Base-by-base conservation (phyloP, 2,113 vertebrate genomes). In the Platichthys flesus region DNA sequence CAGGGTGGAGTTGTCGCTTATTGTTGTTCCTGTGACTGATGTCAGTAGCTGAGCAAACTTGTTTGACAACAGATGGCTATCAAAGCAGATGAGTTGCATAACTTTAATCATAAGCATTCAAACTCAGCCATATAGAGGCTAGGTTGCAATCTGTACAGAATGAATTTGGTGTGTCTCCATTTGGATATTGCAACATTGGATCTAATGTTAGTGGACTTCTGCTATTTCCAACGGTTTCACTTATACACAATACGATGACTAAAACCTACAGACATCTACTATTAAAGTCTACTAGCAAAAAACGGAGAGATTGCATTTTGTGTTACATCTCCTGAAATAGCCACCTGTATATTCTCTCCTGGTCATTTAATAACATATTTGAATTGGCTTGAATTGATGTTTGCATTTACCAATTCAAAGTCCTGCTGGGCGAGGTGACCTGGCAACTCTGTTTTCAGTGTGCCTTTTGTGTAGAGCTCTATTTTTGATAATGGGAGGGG, bases 381-480 rank as follows among this genome's bases (percentile, higher is more conserved):
- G 8, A 31, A 8, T 26, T 55, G n/a, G 4, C 0, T 0, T 55
- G 4, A 75, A 18, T 5, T 57, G 9, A 23, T 61, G 5, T 67
- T 60, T 37, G 26, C 49, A 35, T 83, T 60, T 55, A 13, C 51
- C 49, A 42, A 49, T 23, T 65, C 10, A 7, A 42, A 15, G 63
- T 66, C 62, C 56, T 9, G 45, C 37, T 61, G 20, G 21, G 47
- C 26, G 24, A 26, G 9, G 69, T 52, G 9, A 74, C 58, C 40
- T 71, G 37, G 62, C 60, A 71, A 55, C 63, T 58, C 14, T 6
- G 18, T 4, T 73, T 71, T 8, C 26, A n/a, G 4, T 74, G 59
- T 69, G 58, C 4, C 0, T 5, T 3, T 20, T 54, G 3, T 1
- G 0, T 3, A 56, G 18, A n/a, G 1, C 0, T 71, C 56, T 20